A percentile compares a stretch with the other conserved stretches of the same genome.
Conservation (phyloP, 2,888 invertebrate species). For the Yponomeuta cagnagella region DNA sequence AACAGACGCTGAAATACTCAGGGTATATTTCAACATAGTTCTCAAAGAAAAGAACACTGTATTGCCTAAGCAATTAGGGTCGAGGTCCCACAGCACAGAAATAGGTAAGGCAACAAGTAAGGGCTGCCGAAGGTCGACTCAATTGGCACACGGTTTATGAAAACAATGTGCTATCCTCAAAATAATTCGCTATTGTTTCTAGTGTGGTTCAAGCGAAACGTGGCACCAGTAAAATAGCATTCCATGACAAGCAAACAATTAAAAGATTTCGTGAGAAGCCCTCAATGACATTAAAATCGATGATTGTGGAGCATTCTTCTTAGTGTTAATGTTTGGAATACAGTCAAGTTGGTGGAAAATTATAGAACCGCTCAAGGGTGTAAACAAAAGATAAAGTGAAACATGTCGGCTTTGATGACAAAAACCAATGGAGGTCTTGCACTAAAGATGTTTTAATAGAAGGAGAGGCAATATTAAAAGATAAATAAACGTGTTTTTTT, state of each 20-base stretch:
- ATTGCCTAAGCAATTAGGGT: constrained; percentile 3
- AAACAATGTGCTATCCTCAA: constrained; percentile 43
- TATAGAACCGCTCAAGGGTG: too few relatives aligned
- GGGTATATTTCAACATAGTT: not conserved
- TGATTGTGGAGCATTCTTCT: not conserved
- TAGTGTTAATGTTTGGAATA: not conserved
- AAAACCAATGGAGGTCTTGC: not conserved
- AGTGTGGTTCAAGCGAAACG: not conserved
- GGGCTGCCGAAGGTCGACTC: constrained; percentile 10
- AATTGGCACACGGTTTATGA: constrained; percentile 39
- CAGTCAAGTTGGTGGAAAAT: not conserved
- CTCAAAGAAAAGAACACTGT: not conserved
- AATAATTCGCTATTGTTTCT: constrained; percentile 47
- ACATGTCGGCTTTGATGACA: not conserved
- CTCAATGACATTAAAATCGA: not conserved
- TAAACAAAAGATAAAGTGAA: not conserved
- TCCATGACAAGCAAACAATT: not conserved
- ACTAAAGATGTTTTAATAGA: too few relatives aligned
- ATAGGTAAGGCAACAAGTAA: constrained; percentile 12
- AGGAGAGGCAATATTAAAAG: too few relatives aligned
- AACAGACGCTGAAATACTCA: not conserved
- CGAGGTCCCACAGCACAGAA: not conserved
- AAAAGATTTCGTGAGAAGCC: not conserved
- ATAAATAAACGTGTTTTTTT: too few relatives aligned
- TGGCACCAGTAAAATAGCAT: not conserved